Evolutionary conservation across 1,140 invertebrate genomes (phyloP).

Genomic region (Liolophura sinensis): DNA sequence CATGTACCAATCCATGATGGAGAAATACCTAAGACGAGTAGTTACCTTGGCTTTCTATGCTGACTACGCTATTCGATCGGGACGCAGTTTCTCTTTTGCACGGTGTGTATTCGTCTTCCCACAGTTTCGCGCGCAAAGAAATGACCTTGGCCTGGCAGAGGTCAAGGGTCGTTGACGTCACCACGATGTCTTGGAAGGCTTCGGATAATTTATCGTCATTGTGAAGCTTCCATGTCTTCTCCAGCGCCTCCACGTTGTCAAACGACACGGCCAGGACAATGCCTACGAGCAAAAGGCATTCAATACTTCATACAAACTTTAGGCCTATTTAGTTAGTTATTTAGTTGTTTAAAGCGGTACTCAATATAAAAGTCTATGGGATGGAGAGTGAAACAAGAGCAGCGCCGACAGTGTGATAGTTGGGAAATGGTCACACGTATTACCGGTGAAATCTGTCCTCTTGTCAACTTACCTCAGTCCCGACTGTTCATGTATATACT

Average conservation of each 20-base stretch:
- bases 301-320: too few relatives aligned
- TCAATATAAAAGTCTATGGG: not conserved
- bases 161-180: constrained; percentile 24
- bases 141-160: constrained; percentile 20
- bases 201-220: constrained; percentile 19
- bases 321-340: too few relatives aligned
- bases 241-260: constrained; percentile 22
- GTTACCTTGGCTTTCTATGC: constrained; percentile 24
- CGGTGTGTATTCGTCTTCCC: constrained; percentile 33
- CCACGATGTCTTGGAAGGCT: constrained; percentile 30
- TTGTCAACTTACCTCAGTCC: too few relatives aligned
- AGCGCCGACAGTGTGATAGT: too few relatives aligned
- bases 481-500: too few relatives aligned
- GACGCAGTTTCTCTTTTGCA: constrained; percentile 28
- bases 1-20: too few relatives aligned
- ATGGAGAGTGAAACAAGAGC: too few relatives aligned
- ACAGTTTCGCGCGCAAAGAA: constrained; percentile 30
- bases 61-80: constrained; percentile 2
- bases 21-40: not conserved
- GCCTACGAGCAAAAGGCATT: constrained; percentile 13
- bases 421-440: too few relatives aligned
- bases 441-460: too few relatives aligned
- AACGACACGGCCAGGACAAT: constrained; percentile 28
- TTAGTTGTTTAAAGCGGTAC: too few relatives aligned
- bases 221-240: constrained; percentile 22